A percentile compares a stretch with the other conserved stretches of the same genome.
Conservation (phyloP, 2,113 vertebrate species). For the Ellobius talpinus region DNA sequence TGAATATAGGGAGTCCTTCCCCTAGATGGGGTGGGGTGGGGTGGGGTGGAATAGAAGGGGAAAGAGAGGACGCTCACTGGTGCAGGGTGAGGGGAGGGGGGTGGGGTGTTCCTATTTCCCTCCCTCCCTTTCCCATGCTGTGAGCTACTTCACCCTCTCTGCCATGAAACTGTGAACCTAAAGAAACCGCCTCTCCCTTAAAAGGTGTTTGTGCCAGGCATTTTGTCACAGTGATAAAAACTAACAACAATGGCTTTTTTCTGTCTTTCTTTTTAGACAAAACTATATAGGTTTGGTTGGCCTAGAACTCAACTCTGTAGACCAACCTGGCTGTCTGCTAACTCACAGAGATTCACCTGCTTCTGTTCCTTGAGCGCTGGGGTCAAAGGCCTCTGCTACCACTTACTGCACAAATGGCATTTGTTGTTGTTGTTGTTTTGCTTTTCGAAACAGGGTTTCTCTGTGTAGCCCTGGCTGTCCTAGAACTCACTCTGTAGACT, state of each 20-base stretch:
- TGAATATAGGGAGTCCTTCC: not conserved
- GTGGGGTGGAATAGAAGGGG: not conserved
- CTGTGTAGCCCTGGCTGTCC: no score
- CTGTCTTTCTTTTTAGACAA: not conserved
- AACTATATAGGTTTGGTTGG: not conserved
- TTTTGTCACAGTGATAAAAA: not conserved
- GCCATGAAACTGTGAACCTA: not conserved
- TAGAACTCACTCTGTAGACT: not conserved
- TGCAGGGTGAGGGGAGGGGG: no score
- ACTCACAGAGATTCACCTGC: no score
- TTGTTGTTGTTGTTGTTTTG: no score
- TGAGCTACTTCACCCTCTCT: not conserved
- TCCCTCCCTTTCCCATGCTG: not conserved
- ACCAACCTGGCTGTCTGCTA: no score
- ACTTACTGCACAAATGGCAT: no score
- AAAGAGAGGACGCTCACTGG: no score
- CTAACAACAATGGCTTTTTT: not conserved
- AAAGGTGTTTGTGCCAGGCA: not conserved
- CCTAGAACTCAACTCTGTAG: not conserved
- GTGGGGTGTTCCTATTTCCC: not conserved
- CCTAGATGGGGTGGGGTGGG: not conserved
- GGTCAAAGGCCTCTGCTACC: no score
- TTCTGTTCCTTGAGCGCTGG: no score
- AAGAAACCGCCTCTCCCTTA: not conserved
- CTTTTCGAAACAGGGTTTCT: no score